These are phyloP conservation scores for Galeopterus variegatus DNA, from an alignment of 2,113 vertebrate genomes.

Conservation along the genomic window DNA sequence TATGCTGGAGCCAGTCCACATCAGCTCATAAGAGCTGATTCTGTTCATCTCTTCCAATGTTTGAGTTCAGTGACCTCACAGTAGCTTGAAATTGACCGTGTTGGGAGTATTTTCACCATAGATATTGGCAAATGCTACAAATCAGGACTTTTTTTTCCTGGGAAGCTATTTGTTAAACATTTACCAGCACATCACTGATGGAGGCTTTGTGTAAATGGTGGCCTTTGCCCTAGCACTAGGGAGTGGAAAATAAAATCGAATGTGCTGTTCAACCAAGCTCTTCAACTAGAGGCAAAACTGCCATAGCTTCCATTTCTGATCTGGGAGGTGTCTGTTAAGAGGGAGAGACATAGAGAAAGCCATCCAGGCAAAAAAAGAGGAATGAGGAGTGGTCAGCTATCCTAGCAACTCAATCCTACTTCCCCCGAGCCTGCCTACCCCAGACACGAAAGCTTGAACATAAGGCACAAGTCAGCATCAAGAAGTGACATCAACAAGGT, in stretches of 20 bases:
- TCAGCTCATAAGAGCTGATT: not conserved
- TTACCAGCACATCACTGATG: not conserved
- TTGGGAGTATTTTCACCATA: not conserved
- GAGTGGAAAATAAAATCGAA: not conserved
- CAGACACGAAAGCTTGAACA: no score
- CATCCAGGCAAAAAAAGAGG: not conserved
- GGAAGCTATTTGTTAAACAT: not conserved
- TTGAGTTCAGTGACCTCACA: not conserved
- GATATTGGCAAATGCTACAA: not conserved
- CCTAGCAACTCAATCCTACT: no score
- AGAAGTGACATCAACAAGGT: no score
- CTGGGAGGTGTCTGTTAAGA: not conserved
- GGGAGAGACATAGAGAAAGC: not conserved
- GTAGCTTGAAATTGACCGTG: not conserved
- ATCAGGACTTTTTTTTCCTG: not conserved
- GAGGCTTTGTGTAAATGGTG: not conserved
- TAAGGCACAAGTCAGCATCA: no score
- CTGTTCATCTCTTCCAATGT: not conserved
- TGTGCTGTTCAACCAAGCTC: not conserved
- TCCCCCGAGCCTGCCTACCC: no score
- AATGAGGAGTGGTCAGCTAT: not conserved
- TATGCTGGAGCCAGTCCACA: not conserved
- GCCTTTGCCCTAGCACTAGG: not conserved
- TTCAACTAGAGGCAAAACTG: not conserved
- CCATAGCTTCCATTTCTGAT: not conserved